Conservation (phyloP, 30 jellyfish, hydroid and myxozoan genomes). For the Nemopilema nomurai region DNA sequence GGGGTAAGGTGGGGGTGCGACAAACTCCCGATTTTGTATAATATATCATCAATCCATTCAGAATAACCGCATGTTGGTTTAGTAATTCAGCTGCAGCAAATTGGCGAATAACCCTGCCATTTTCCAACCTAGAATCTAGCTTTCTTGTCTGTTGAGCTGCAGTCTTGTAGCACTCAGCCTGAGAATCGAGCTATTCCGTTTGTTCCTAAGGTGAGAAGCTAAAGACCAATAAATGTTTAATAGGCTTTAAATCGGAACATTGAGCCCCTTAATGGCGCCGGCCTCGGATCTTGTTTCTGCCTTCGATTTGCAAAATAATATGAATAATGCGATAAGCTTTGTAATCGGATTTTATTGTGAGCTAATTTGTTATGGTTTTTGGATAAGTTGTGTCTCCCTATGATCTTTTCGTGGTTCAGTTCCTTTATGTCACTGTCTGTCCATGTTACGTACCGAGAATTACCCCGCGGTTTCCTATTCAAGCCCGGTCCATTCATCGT, state of each 20-base stretch:
- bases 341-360: conserved; percentile 23
- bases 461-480: not conserved
- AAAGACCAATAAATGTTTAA: not conserved
- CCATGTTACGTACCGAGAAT: not conserved
- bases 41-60: too few relatives aligned
- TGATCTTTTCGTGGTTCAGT: not conserved
- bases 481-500: not conserved
- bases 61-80: too few relatives aligned
- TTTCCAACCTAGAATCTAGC: too few relatives aligned
- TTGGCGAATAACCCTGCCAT: too few relatives aligned
- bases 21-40: too few relatives aligned
- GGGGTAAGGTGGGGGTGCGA: too few relatives aligned
- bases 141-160: too few relatives aligned
- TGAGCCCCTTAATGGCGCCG: not conserved
- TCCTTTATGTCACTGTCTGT: not conserved
- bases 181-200: too few relatives aligned
- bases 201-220: not conserved
- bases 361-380: conserved; percentile 4
- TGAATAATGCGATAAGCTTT: conserved; percentile 12
- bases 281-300: not conserved
- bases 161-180: too few relatives aligned
- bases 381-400: not conserved
- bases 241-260: not conserved
- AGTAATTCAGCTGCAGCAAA: too few relatives aligned
- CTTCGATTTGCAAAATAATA: not conserved